Conservation (phyloP, 2,888 invertebrate genomes). For the Iselma pallidipennis region DNA sequence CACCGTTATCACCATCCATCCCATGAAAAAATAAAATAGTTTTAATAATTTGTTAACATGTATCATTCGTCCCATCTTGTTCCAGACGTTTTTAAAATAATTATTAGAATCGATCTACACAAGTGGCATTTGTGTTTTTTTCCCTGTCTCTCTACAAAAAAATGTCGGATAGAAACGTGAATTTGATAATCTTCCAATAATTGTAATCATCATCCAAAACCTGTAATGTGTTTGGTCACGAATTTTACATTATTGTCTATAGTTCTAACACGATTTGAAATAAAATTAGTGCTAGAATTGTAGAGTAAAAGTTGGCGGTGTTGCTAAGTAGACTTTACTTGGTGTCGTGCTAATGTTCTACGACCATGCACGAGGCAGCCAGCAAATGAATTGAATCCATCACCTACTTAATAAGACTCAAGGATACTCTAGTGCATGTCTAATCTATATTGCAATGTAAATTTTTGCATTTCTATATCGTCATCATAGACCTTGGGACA, state of each 20-base stretch:
- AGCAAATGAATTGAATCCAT: conserved; percentile 6
- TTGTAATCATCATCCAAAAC: conserved; percentile 1
- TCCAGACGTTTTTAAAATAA: background rate
- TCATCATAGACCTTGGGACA: conserved; percentile 10
- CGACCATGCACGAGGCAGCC: background rate
- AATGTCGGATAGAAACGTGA: background rate
- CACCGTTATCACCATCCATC: background rate
- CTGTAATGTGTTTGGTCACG: conserved; percentile 4
- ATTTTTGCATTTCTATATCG: conserved; percentile 24
- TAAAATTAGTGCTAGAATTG: background rate
- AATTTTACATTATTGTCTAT: background rate
- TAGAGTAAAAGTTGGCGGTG: background rate
- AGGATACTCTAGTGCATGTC: conserved; percentile 28
- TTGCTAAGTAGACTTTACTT: background rate
- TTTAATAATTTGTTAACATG: background rate
- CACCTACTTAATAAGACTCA: conserved; percentile 22
- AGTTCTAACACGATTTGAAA: background rate
- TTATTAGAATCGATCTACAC: too few species aligned
- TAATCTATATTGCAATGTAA: conserved; percentile 21
- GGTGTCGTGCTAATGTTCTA: background rate
- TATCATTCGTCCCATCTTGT: background rate
- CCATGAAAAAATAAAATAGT: background rate
- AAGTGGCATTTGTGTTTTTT: too few species aligned
- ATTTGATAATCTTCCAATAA: background rate
- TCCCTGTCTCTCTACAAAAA: background rate